These are phyloP conservation scores for Cephus spinipes DNA, from an alignment of 2,888 invertebrate species.

Conservation along the genomic window DNA sequence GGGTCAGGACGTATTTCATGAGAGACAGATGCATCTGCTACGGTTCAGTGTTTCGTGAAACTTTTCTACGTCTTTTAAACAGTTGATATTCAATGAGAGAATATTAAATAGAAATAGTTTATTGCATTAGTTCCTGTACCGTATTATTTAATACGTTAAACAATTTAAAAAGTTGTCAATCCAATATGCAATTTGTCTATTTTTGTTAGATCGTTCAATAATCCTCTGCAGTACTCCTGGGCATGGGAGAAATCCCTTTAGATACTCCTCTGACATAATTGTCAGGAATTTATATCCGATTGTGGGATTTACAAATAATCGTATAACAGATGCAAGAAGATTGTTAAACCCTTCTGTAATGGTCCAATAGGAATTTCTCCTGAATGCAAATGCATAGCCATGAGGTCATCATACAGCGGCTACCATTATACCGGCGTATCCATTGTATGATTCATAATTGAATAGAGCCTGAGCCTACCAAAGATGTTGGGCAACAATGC, in stretches of 20 bases:
- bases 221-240: background rate
- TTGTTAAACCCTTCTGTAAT: background rate
- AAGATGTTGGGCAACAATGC: conserved; percentile 22
- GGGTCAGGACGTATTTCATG: background rate
- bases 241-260: background rate
- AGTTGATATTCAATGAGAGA: too few relatives aligned
- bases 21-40: background rate
- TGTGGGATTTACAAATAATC: background rate
- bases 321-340: background rate
- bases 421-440: background rate
- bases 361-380: background rate
- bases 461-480: background rate
- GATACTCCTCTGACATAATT: background rate
- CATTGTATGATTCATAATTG: background rate
- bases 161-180: background rate
- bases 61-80: background rate
- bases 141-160: too few relatives aligned
- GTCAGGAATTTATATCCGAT: too few relatives aligned
- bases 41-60: background rate
- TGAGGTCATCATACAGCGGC: background rate
- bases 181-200: background rate
- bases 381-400: background rate
- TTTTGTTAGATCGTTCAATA: too few relatives aligned
- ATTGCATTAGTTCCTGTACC: too few relatives aligned
- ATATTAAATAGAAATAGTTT: too few relatives aligned